Base-by-base conservation (phyloP, 1,140 invertebrate species). In the Drosophila busckii region DNA sequence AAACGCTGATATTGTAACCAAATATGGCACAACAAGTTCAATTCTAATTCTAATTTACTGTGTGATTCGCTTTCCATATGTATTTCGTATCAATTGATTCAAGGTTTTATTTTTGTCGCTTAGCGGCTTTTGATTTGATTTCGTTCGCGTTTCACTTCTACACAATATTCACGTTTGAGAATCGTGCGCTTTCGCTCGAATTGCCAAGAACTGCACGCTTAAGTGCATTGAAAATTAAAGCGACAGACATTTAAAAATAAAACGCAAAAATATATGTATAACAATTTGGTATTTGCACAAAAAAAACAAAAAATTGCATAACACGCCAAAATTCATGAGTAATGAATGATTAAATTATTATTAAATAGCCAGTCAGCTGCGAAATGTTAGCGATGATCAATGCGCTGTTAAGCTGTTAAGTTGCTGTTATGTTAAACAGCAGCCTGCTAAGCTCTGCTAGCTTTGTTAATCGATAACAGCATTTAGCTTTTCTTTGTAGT, bases 11-110 rank as follows among this genome's bases (percentile, higher is more conserved):
- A 75, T 82, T 70, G 75, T 82, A 82, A 82, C 75, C 75, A 62
- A 82, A 82, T 82, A 82, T 82, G 75, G 75, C 75, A 78, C 69
- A 82, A 78, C 75, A 82, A 82, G 75, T 82, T 82, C 75, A 82
- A 82, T 82, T 82, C 75, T 69, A 80, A 71, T 80, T 80, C 53
- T 82, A 65, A 75, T 82, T 82, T 46, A 55, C 49, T 38, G 56
- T 64, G 9, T 41, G 5, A 19, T 54, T 70, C 55, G 60, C 48
- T 60, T 31, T 48, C 34, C 55, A 73, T 76, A 61, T 70, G 41
- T 63, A 65, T 78, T 75, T 80, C 71, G 54, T 71, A 83, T 82
- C 75, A 83, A 82, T 82, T 80, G 75, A 82, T 82, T 82, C 75
- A 82, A 82, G 75, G 75, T 82, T 80, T 82, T 71, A 28, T 63